These are phyloP conservation scores for Cataglyphis livida DNA, from an alignment of 2,888 invertebrate species.

Conservation along the genomic window DNA sequence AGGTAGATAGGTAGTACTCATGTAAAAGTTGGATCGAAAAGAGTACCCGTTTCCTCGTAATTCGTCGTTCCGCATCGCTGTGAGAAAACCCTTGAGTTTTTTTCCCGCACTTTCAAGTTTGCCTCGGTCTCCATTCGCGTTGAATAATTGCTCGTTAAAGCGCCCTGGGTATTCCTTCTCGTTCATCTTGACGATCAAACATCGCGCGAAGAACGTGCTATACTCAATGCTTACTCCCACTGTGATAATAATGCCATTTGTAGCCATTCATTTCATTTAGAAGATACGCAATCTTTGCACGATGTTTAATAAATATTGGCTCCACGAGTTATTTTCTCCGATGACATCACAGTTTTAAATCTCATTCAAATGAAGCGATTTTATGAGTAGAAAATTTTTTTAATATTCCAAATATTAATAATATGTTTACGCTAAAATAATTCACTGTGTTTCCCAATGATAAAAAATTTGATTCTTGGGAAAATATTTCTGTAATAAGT, in stretches of 20 bases:
- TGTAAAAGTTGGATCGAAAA: constrained; percentile 46
- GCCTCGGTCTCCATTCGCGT: constrained; percentile 51
- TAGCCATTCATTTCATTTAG: background rate
- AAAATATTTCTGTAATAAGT: background rate
- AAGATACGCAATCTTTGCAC: background rate
- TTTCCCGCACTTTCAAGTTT: constrained; percentile 15
- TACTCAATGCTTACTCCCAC: constrained; percentile 9
- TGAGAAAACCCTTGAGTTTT: constrained; percentile 52
- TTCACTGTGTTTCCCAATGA: background rate
- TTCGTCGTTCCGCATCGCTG: constrained; percentile 9
- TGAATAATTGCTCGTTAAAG: constrained; percentile 76
- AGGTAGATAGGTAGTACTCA: constrained; percentile 29
- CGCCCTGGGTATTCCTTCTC: constrained; percentile 46
- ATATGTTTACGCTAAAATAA: background rate
- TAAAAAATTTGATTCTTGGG: background rate
- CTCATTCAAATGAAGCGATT: background rate
- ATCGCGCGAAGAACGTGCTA: background rate
- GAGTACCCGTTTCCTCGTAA: constrained; percentile 39
- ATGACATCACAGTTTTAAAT: background rate
- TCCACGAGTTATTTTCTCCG: background rate
- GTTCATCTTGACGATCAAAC: constrained; percentile 38
- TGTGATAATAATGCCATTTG: background rate
- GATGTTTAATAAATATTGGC: background rate
- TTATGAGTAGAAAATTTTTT: background rate
- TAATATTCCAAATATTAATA: background rate